A percentile compares a stretch with the other conserved stretches of the same genome.
Conservation (phyloP, 2,797 vertebrate genomes). For the Sebastes kiyomatsui region DNA sequence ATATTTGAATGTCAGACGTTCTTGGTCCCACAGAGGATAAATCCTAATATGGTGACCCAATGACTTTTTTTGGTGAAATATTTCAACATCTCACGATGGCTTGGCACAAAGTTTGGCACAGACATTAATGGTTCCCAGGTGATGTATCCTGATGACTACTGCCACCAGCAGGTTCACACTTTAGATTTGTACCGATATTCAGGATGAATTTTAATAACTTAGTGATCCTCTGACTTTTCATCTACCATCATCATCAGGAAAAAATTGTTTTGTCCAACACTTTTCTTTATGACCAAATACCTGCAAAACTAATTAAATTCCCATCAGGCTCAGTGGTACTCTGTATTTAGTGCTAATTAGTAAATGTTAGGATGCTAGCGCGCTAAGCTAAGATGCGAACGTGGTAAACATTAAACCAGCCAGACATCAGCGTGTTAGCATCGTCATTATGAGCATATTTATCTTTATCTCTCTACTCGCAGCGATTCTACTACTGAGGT, state of each 20-base stretch:
- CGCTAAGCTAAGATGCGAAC: not conserved
- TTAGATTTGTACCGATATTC: not conserved
- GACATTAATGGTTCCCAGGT: not conserved
- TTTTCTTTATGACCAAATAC: not conserved
- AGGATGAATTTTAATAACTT: not conserved
- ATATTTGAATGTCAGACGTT: not conserved
- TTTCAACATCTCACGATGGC: not conserved
- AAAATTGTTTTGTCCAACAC: not conserved
- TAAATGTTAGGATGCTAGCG: not conserved
- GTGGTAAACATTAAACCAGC: not conserved
- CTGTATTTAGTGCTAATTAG: not conserved
- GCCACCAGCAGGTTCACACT: not conserved
- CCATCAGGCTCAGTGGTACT: not conserved
- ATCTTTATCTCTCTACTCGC: not conserved
- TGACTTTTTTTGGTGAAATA: not conserved
- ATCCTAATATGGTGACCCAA: no score
- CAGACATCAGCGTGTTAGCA: not conserved
- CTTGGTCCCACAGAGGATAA: not conserved
- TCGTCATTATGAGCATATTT: not conserved
- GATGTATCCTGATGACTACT: not conserved
- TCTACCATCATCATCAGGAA: not conserved
- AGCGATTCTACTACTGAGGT: slow-evolving; percentile 6
- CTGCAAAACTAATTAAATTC: not conserved
- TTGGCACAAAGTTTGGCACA: not conserved
- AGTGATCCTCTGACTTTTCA: not conserved